Conservation (phyloP, 1,140 invertebrate genomes). For the Heliothis virescens region DNA sequence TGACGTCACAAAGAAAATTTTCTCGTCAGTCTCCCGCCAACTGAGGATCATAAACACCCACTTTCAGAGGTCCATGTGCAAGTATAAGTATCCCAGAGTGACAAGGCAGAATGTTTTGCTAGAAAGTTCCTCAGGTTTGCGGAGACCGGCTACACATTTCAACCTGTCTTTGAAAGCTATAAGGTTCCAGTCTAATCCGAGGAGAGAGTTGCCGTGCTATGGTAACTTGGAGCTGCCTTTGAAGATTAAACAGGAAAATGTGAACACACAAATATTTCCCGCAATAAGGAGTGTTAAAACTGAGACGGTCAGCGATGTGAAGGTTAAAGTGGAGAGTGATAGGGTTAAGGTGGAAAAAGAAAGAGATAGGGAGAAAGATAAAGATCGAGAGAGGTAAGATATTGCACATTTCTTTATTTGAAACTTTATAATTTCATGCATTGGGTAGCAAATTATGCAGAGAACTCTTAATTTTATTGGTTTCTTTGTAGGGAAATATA, state of each 20-base stretch:
- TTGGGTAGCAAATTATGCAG: no score
- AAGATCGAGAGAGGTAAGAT: conserved; percentile 67
- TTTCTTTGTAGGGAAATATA: no score
- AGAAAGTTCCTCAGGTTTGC: conserved; percentile 62
- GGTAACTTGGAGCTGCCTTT: conserved; percentile 82
- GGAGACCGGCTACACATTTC: conserved; percentile 70
- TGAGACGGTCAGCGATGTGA: conserved; percentile 67
- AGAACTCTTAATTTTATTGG: no score
- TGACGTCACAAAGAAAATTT: conserved; percentile 74
- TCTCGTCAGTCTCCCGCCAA: conserved; percentile 81
- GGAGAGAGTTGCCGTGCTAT: conserved; percentile 83
- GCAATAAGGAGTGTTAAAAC: conserved; percentile 68
- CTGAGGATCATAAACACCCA: conserved; percentile 80
- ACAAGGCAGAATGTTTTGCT: conserved; percentile 79
- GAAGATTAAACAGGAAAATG: conserved; percentile 80
- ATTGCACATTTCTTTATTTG: not conserved
- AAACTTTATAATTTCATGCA: not conserved
- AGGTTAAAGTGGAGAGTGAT: conserved; percentile 71
- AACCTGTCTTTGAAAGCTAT: conserved; percentile 76
- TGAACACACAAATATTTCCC: conserved; percentile 66
- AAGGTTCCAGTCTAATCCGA: conserved; percentile 76
- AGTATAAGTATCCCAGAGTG: conserved; percentile 83
- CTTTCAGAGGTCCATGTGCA: conserved; percentile 77
- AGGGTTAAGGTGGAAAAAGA: conserved; percentile 70
- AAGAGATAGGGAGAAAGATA: conserved; percentile 67